phyloP scores from a whole-genome alignment of 2,797 vertebrate genomes.

The Lates japonicus region DNA sequence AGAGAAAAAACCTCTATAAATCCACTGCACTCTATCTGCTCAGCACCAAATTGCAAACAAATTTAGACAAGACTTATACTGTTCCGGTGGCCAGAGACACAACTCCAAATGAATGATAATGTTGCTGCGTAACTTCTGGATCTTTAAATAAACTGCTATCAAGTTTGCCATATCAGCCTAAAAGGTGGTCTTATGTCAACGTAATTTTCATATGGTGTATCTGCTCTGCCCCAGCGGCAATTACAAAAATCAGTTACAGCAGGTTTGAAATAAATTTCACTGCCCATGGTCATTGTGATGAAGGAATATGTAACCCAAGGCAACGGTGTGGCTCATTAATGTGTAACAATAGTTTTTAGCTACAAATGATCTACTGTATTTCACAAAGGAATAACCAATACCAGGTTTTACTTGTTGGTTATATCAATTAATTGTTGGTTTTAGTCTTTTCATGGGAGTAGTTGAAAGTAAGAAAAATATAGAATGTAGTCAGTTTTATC shows the following conservation, averaged over 20 bases:
- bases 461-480: background rate
- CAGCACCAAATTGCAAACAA: too few relatives aligned
- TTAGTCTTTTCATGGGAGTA: background rate
- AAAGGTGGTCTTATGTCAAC: background rate
- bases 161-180: background rate
- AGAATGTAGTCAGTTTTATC: background rate
- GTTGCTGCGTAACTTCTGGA: too few relatives aligned
- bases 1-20: too few relatives aligned
- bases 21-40: too few relatives aligned
- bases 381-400: background rate
- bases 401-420: background rate
- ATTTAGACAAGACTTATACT: too few relatives aligned
- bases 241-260: background rate
- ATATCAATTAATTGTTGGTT: background rate
- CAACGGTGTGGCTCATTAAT: background rate
- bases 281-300: too few relatives aligned
- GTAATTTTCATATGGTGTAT: background rate
- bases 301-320: background rate
- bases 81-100: too few relatives aligned
- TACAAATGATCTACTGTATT: background rate
- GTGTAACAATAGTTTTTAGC: background rate
- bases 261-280: too few relatives aligned
- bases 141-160: too few relatives aligned
- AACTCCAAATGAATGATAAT: too few relatives aligned
- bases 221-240: background rate